These are phyloP conservation scores for Helleia helle DNA, from an alignment of 2,888 invertebrate genomes.

Conservation along the genomic window DNA sequence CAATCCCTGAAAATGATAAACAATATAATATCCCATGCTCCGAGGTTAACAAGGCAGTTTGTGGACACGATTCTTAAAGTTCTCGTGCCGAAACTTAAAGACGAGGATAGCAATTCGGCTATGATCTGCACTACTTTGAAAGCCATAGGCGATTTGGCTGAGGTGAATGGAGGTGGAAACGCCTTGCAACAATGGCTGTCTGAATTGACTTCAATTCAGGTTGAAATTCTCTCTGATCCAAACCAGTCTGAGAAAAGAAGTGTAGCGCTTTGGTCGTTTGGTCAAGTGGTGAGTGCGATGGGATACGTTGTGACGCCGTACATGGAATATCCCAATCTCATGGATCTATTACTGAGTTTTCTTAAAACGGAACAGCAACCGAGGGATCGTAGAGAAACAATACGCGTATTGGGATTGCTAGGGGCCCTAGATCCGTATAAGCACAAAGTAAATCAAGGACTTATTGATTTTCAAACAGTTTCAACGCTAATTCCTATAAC, in stretches of 20 bases:
- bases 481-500: conserved; percentile 86
- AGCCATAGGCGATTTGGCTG: conserved; percentile 96
- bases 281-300: conserved; percentile 95
- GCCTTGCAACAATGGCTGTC: conserved; percentile 93
- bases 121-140: conserved; percentile 92
- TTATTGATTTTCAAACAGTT: conserved; percentile 89
- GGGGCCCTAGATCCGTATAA: conserved; percentile 99
- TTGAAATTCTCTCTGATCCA: conserved; percentile 95
- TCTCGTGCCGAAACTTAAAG: conserved; percentile 91
- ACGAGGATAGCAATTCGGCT: conserved; percentile 90
- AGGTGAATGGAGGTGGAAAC: conserved; percentile 87
- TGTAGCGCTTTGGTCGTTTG: conserved; percentile 95
- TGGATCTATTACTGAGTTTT: conserved; percentile 94
- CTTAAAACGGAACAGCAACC: conserved; percentile 95
- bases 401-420: conserved; percentile 93
- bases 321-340: conserved; percentile 90
- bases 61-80: conserved; percentile 94
- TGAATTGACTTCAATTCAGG: conserved; percentile 88
- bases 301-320: conserved; percentile 97
- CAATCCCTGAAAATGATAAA: conserved; percentile 96
- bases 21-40: conserved; percentile 94
- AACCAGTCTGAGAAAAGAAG: conserved; percentile 95
- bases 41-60: conserved; percentile 94
- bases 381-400: conserved; percentile 90
- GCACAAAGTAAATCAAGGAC: conserved; percentile 95